phyloP scores from a whole-genome alignment of 2,797 vertebrate species.

The Falco novaeseelandiae region DNA sequence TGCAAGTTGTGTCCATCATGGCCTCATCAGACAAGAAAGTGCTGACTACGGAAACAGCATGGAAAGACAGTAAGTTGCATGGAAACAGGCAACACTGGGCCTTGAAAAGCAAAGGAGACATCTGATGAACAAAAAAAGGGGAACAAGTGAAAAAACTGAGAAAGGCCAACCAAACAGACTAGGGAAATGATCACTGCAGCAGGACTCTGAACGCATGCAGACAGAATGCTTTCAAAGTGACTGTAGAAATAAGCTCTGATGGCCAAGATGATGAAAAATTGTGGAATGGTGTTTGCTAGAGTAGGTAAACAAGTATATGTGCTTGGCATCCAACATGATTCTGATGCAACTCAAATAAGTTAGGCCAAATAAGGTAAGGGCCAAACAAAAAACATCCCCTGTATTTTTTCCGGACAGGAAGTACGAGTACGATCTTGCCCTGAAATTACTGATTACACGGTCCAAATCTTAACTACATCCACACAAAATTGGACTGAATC shows the following conservation, averaged over 20 bases:
- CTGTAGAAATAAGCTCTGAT: neutral
- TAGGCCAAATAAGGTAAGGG: neutral
- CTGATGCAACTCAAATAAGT: neutral
- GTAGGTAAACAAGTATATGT: neutral
- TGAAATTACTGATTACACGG: conserved; percentile 18
- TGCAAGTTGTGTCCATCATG: neutral
- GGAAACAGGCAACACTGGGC: neutral
- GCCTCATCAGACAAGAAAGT: neutral
- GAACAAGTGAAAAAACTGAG: conserved; percentile 31
- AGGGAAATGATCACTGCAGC: neutral
- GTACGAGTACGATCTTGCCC: neutral
- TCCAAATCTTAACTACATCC: neutral
- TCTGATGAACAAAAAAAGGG: neutral
- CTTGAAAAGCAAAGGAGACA: neutral
- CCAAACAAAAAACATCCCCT: neutral
- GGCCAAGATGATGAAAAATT: neutral
- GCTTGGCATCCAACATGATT: neutral
- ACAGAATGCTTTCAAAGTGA: fast-evolving
- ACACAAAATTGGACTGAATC: neutral
- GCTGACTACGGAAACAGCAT: neutral
- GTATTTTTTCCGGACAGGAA: conserved; percentile 32
- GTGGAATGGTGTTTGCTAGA: neutral
- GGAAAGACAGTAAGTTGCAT: neutral
- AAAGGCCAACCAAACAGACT: neutral
- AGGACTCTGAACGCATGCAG: neutral